These are phyloP conservation scores for Drosophila quinaria DNA, from an alignment of 2,888 invertebrate genomes.

Conservation along the genomic window DNA sequence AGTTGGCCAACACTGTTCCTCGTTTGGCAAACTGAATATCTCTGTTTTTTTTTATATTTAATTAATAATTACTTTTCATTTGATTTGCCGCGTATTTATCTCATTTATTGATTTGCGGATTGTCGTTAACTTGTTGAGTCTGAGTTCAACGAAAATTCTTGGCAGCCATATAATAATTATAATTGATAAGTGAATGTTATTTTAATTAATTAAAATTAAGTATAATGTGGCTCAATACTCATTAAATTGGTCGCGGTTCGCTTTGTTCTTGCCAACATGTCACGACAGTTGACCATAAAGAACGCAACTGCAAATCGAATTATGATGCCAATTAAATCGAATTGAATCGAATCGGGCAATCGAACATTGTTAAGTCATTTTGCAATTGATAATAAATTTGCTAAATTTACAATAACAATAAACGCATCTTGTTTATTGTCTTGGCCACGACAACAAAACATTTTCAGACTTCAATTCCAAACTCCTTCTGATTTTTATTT, in stretches of 20 bases:
- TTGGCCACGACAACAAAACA: slow-evolving; percentile 31
- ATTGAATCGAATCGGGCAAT: slow-evolving; percentile 46
- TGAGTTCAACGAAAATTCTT: slow-evolving; percentile 46
- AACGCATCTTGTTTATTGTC: slow-evolving; percentile 51
- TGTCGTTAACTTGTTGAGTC: slow-evolving; percentile 25
- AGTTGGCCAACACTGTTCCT: slow-evolving; percentile 14
- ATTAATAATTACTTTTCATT: slow-evolving; percentile 22
- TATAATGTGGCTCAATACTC: slow-evolving; percentile 59
- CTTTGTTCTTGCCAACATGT: slow-evolving; percentile 43
- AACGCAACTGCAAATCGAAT: slow-evolving; percentile 48
- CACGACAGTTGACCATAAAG: slow-evolving; percentile 43
- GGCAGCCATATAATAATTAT: slow-evolving; percentile 55
- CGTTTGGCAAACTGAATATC: slow-evolving; percentile 12
- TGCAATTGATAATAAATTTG: slow-evolving; percentile 64
- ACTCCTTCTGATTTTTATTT: slow-evolving; percentile 11
- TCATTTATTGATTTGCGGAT: slow-evolving; percentile 1
- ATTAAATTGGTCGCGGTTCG: slow-evolving; percentile 32
- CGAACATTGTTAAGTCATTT: slow-evolving; percentile 65
- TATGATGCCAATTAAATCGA: slow-evolving; percentile 71
- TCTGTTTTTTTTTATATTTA: background rate
- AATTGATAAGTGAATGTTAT: slow-evolving; percentile 66
- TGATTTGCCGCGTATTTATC: background rate
- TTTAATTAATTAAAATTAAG: slow-evolving; percentile 79
- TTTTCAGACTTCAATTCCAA: background rate
- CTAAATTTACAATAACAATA: slow-evolving; percentile 58